These are phyloP conservation scores for Sebastes matsubarae DNA, from an alignment of 2,797 vertebrate species.

Conservation along the genomic window DNA sequence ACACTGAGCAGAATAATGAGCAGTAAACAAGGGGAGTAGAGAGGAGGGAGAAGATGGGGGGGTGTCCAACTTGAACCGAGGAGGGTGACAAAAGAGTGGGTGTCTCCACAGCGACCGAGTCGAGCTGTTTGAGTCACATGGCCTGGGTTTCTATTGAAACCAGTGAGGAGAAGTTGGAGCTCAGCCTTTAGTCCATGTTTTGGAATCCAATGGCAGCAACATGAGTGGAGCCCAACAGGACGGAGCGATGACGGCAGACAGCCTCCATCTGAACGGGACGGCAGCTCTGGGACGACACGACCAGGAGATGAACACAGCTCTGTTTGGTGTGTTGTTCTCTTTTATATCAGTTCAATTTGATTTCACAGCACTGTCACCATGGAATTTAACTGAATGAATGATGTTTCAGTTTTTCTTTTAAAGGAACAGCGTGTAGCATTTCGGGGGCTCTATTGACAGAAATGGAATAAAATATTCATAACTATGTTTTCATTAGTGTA, in stretches of 20 bases:
- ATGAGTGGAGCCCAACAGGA: slow-evolving; percentile 65
- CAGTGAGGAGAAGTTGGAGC: slow-evolving; percentile 25
- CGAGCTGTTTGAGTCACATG: slow-evolving; percentile 73
- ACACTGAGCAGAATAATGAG: slow-evolving; percentile 73
- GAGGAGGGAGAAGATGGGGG: slow-evolving; percentile 17
- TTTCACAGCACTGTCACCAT: neutral
- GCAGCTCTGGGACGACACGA: slow-evolving; percentile 34
- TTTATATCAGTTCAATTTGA: neutral
- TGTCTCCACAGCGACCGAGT: slow-evolving; percentile 73
- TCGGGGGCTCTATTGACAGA: no score
- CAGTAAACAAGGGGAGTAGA: slow-evolving; percentile 71
- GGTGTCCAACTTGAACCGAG: slow-evolving; percentile 40
- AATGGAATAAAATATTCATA: no score
- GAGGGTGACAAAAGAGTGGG: slow-evolving; percentile 55
- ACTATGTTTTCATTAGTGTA: no score
- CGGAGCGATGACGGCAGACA: slow-evolving; percentile 13
- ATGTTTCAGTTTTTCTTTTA: neutral
- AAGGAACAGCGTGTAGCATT: neutral
- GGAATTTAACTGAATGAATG: neutral
- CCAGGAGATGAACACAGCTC: slow-evolving; percentile 31
- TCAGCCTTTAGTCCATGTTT: slow-evolving; percentile 40
- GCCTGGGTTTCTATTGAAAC: slow-evolving; percentile 47
- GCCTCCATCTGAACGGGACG: slow-evolving; percentile 61
- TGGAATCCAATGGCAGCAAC: slow-evolving; percentile 56
- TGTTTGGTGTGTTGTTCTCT: slow-evolving; percentile 65